phyloP scores from a whole-genome alignment of 1,140 invertebrate species.

The Venturia canescens region DNA sequence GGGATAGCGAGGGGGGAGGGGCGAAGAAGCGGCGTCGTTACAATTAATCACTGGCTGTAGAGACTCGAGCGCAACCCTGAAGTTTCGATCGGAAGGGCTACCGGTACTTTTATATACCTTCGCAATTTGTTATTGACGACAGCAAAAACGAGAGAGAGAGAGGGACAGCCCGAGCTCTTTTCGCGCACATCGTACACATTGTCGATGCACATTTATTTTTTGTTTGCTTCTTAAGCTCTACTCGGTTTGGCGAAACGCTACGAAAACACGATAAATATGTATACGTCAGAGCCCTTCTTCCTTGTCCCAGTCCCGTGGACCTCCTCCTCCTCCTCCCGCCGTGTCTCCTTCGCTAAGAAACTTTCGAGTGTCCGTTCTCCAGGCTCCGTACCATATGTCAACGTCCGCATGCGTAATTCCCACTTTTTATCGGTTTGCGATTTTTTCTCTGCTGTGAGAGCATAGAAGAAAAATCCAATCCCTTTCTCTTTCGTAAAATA shows the following conservation, averaged over 20 bases:
- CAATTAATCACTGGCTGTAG: slow-evolving; percentile 73
- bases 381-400: slow-evolving; percentile 16
- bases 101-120: slow-evolving; percentile 53
- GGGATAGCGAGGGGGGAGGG: no score
- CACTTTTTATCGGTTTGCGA: neutral
- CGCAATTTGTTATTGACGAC: slow-evolving; percentile 75
- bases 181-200: slow-evolving; percentile 40
- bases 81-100: neutral
- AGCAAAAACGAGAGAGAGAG: slow-evolving; percentile 52
- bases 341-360: neutral
- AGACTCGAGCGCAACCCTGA: slow-evolving; percentile 15
- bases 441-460: neutral
- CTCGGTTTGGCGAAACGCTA: slow-evolving; percentile 39
- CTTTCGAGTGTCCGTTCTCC: slow-evolving; percentile 3
- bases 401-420: slow-evolving; percentile 12
- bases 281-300: slow-evolving; percentile 39
- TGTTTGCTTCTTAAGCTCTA: slow-evolving; percentile 59
- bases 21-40: slow-evolving; percentile 58
- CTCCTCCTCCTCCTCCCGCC: neutral
- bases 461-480: no score
- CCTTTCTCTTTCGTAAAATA: no score
- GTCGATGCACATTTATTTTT: slow-evolving; percentile 47
- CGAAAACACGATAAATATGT: slow-evolving; percentile 58
- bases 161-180: slow-evolving; percentile 45
- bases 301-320: neutral